Evolutionary conservation across 2,888 invertebrate genomes (phyloP).

Genomic region (Perizoma affinitatum): DNA sequence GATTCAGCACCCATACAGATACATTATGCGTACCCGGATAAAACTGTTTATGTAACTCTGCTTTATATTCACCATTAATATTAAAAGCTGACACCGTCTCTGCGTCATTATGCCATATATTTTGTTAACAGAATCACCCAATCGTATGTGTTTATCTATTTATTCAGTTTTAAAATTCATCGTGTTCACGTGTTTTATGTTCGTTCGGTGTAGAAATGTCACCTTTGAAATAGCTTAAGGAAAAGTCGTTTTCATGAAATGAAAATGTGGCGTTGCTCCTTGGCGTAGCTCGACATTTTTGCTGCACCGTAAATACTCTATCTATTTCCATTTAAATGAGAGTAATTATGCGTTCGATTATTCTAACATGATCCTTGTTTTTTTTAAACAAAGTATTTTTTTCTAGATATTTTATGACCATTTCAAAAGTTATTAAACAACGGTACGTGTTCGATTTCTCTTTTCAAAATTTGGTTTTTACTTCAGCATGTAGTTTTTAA

Average conservation of each 20-base stretch:
- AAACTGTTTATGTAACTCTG: conserved; percentile 54
- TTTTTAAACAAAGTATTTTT: too few relatives aligned
- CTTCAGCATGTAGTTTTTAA: too few relatives aligned
- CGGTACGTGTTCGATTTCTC: too few relatives aligned
- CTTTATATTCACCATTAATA: conserved; percentile 81
- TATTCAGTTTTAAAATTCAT: conserved; percentile 58
- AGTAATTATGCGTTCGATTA: too few relatives aligned
- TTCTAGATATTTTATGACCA: too few relatives aligned
- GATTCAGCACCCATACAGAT: conserved; percentile 44
- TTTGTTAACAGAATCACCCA: conserved; percentile 61
- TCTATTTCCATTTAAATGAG: too few relatives aligned
- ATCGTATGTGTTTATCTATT: conserved; percentile 50
- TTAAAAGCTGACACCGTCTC: conserved; percentile 63
- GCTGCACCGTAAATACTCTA: too few relatives aligned
- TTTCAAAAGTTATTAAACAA: too few relatives aligned
- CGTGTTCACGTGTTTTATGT: conserved; percentile 29
- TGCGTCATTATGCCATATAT: conserved; percentile 67
- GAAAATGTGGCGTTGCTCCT: too few relatives aligned
- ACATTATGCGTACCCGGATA: conserved; percentile 41
- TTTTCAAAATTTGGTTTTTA: too few relatives aligned
- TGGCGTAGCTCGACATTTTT: too few relatives aligned
- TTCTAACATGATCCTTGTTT: too few relatives aligned
- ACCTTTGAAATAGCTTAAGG: conserved; percentile 37
- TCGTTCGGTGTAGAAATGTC: conserved; percentile 25
- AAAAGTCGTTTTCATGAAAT: background rate